phyloP scores from a whole-genome alignment of 2,888 invertebrate species.

The Sturmia bella region DNA sequence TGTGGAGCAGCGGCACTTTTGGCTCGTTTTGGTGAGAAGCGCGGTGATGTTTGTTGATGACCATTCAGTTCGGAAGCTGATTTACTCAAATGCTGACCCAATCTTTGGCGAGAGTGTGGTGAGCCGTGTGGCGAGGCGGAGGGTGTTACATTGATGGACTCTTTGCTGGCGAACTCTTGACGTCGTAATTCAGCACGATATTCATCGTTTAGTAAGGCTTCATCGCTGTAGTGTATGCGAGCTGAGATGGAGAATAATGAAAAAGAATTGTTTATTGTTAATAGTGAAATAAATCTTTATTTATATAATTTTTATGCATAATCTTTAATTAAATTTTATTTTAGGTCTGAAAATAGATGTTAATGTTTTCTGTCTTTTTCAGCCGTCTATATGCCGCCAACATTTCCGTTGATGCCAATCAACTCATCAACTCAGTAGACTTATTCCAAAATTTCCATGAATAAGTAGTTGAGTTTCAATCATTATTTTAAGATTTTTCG shows the following conservation, averaged over 20 bases:
- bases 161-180: conserved; percentile 63
- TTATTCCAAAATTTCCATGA: too few relatives aligned
- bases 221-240: conserved; percentile 77
- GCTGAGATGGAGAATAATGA: conserved; percentile 71
- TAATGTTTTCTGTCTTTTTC: too few relatives aligned
- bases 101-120: conserved; percentile 76
- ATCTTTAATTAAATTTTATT: too few relatives aligned
- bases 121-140: conserved; percentile 76
- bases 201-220: conserved; percentile 72
- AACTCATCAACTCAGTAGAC: too few relatives aligned
- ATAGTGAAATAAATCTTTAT: too few relatives aligned
- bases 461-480: too few relatives aligned
- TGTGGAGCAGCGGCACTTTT: conserved; percentile 83
- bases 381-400: too few relatives aligned
- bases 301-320: too few relatives aligned
- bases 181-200: conserved; percentile 66
- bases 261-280: background rate
- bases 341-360: too few relatives aligned
- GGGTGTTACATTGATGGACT: conserved; percentile 64
- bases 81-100: conserved; percentile 88
- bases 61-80: conserved; percentile 91
- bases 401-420: too few relatives aligned
- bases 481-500: too few relatives aligned
- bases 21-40: conserved; percentile 83
- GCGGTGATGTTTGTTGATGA: conserved; percentile 83